Percentiles rank a stretch among this genome's conserved stretches.
These are phyloP conservation scores for Clarias platycephalus DNA, from an alignment of 2,797 vertebrate genomes.

Conservation along the genomic window DNA sequence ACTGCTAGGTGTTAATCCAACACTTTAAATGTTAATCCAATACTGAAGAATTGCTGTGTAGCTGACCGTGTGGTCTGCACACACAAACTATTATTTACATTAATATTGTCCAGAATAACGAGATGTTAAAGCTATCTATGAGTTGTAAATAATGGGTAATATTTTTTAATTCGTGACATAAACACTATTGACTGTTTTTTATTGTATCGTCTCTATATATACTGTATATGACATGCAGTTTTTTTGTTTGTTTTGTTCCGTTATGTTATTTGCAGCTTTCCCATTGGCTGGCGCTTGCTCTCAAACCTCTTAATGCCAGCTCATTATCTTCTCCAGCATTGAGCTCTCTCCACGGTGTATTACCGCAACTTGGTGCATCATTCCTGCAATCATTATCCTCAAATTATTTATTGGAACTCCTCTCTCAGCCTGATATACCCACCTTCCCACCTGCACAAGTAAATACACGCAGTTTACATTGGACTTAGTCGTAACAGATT, in stretches of 20 bases:
- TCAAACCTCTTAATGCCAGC: constrained; percentile 74
- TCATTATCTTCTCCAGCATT: constrained; percentile 68
- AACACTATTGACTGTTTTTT: neutral
- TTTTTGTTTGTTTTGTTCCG: neutral
- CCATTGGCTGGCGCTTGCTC: constrained; percentile 75
- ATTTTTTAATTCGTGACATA: neutral
- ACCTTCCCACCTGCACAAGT: constrained; percentile 82
- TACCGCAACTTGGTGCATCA: constrained; percentile 79
- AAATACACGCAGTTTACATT: constrained; percentile 33
- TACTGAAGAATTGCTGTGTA: too few species aligned
- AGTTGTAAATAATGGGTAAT: neutral
- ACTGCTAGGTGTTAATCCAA: too few species aligned
- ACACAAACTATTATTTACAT: neutral
- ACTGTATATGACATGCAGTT: neutral
- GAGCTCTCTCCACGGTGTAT: constrained; percentile 71
- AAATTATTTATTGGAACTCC: constrained; percentile 74
- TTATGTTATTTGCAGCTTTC: constrained; percentile 72
- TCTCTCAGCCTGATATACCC: constrained; percentile 71
- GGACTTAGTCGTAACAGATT: neutral
- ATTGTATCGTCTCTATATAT: neutral
- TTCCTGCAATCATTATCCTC: constrained; percentile 78
- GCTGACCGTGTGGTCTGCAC: neutral
- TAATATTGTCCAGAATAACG: neutral
- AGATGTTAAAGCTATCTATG: too few species aligned
- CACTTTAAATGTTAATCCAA: too few species aligned